These are phyloP conservation scores for Entomobrya proxima DNA, from an alignment of 2,888 invertebrate genomes.

Conservation along the genomic window DNA sequence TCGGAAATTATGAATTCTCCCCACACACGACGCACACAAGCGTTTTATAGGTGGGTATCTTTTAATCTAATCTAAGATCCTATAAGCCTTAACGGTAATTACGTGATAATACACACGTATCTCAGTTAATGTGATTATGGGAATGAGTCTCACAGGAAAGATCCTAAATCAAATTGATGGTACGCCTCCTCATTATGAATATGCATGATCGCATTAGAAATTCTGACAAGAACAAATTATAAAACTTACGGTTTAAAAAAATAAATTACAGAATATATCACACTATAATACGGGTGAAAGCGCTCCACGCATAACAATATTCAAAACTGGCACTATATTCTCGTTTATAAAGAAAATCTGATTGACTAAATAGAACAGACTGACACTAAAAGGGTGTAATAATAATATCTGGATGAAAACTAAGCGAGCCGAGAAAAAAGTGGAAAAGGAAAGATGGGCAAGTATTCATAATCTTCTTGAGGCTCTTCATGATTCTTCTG, in stretches of 20 bases:
- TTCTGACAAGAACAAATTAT: slow-evolving; percentile 4
- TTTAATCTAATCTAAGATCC: slow-evolving; percentile 24
- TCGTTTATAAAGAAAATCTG: neutral
- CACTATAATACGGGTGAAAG: neutral
- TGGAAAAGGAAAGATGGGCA: neutral
- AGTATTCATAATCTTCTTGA: slow-evolving; percentile 56
- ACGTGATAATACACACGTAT: slow-evolving; percentile 25
- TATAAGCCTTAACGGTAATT: neutral
- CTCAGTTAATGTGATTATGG: slow-evolving; percentile 13
- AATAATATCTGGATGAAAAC: neutral
- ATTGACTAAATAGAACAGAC: slow-evolving; percentile 8
- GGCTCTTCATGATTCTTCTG: slow-evolving; percentile 39
- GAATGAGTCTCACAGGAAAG: neutral
- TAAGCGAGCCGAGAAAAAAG: neutral
- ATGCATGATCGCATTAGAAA: neutral
- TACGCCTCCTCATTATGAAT: neutral
- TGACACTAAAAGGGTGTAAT: neutral
- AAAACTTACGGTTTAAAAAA: neutral
- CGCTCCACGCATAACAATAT: too few relatives aligned
- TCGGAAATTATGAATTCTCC: too few relatives aligned
- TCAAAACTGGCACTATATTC: too few relatives aligned
- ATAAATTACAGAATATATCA: neutral
- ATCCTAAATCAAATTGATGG: neutral
- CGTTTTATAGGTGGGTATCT: too few relatives aligned
- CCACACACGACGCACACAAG: too few relatives aligned